Evolutionary conservation across 2,888 invertebrate genomes (phyloP).

Genomic region (Lepas anatifera): DNA sequence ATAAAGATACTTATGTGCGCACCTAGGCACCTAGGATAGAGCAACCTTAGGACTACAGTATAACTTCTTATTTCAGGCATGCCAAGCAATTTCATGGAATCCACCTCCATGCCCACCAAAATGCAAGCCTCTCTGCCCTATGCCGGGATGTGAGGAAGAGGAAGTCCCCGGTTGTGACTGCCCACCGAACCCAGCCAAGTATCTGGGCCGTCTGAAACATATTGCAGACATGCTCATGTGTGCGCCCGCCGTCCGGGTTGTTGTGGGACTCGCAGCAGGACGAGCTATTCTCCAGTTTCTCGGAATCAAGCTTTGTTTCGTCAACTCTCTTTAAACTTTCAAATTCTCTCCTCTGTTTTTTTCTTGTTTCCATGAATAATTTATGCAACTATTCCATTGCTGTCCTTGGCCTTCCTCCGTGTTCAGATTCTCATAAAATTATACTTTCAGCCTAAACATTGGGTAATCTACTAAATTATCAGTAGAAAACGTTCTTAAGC

Average conservation of each 20-base stretch:
- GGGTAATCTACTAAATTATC: too few species aligned
- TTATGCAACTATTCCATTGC: too few species aligned
- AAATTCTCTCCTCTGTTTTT: too few species aligned
- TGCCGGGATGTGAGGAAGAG: neutral
- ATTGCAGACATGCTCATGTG: neutral
- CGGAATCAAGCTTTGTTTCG: neutral
- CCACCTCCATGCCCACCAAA: neutral
- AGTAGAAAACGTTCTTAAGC: too few species aligned
- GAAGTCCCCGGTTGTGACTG: neutral
- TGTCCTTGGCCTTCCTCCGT: too few species aligned
- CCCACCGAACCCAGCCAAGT: neutral
- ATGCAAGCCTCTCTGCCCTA: neutral
- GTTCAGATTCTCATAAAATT: too few species aligned
- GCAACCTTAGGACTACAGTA: too few species aligned
- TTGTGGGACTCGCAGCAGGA: neutral
- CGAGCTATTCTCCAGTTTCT: neutral
- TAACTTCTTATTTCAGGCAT: neutral
- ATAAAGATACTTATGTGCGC: too few species aligned
- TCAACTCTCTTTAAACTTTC: neutral
- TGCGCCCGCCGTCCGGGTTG: neutral
- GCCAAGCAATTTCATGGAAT: neutral
- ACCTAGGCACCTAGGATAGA: too few species aligned
- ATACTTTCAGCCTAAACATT: too few species aligned
- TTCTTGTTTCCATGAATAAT: too few species aligned
- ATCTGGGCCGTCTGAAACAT: neutral